Conservation (phyloP, 2,113 vertebrate genomes). For the Lampris incognitus region DNA sequence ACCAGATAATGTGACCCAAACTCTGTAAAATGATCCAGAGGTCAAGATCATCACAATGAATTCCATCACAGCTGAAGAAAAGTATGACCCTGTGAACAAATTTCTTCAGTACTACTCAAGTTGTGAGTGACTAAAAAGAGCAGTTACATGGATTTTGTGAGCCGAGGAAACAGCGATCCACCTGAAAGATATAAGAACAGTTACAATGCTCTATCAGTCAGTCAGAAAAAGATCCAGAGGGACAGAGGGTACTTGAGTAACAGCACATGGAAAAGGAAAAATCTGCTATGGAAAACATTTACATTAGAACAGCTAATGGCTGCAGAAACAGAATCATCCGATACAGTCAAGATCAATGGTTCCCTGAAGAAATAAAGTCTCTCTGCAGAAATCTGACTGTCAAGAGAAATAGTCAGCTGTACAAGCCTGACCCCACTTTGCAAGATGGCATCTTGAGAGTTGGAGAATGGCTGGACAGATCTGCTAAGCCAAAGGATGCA, state of each 20-base stretch:
- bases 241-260: too few relatives aligned
- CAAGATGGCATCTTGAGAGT: slow-evolving; percentile 18
- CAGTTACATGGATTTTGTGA: slow-evolving; percentile 24
- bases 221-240: too few relatives aligned
- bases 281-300: too few relatives aligned
- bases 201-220: background rate
- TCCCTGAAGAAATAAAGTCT: background rate
- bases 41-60: background rate
- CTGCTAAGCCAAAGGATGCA: slow-evolving; percentile 1
- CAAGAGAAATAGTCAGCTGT: background rate
- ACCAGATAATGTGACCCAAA: background rate
- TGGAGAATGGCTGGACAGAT: slow-evolving; percentile 3
- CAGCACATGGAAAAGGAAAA: too few relatives aligned
- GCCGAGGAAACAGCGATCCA: slow-evolving; percentile 1
- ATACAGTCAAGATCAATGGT: background rate
- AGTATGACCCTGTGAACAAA: slow-evolving; percentile 6
- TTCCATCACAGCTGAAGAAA: slow-evolving; percentile 12
- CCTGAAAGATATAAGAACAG: slow-evolving; percentile 12
- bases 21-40: slow-evolving; percentile 13
- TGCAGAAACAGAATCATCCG: too few relatives aligned
- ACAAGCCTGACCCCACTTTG: slow-evolving; percentile 8
- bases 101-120: slow-evolving; percentile 12
- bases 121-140: slow-evolving; percentile 25
- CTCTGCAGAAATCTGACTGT: background rate
- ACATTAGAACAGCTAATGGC: too few relatives aligned